Conservation (phyloP, 1,140 invertebrate species). For the Bathynomus jamesi region DNA sequence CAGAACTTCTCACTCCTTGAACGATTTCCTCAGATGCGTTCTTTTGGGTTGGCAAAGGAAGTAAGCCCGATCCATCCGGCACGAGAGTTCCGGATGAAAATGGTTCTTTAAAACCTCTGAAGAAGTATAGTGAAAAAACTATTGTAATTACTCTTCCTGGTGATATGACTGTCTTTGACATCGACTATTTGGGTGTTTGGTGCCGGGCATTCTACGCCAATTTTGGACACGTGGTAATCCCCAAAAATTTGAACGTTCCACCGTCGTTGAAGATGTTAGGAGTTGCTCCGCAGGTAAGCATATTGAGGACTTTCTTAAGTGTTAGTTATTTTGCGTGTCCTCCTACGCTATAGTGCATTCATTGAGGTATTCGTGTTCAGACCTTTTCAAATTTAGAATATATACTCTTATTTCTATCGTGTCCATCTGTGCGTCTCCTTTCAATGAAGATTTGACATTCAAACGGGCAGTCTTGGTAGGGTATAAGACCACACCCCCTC, state of each 20-base stretch:
- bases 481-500: no score
- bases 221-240: slow-evolving; percentile 75
- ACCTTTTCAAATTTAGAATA: no score
- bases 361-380: background rate
- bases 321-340: background rate
- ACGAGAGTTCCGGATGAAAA: slow-evolving; percentile 41
- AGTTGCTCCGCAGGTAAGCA: slow-evolving; percentile 77
- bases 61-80: slow-evolving; percentile 28
- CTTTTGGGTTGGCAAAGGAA: slow-evolving; percentile 38
- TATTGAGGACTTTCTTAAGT: no score
- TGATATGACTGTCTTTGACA: slow-evolving; percentile 41
- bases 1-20: no score
- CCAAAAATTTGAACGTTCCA: slow-evolving; percentile 67
- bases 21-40: slow-evolving; percentile 30
- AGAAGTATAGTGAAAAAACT: slow-evolving; percentile 40
- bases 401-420: no score
- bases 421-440: no score
- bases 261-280: slow-evolving; percentile 87
- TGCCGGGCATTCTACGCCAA: slow-evolving; percentile 80
- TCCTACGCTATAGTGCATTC: background rate
- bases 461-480: no score
- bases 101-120: slow-evolving; percentile 39
- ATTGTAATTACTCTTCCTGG: slow-evolving; percentile 42
- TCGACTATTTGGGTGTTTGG: slow-evolving; percentile 70
- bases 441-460: no score